Base-by-base conservation (phyloP, 2,797 vertebrate genomes). In the Euphonia xanthogaster region DNA sequence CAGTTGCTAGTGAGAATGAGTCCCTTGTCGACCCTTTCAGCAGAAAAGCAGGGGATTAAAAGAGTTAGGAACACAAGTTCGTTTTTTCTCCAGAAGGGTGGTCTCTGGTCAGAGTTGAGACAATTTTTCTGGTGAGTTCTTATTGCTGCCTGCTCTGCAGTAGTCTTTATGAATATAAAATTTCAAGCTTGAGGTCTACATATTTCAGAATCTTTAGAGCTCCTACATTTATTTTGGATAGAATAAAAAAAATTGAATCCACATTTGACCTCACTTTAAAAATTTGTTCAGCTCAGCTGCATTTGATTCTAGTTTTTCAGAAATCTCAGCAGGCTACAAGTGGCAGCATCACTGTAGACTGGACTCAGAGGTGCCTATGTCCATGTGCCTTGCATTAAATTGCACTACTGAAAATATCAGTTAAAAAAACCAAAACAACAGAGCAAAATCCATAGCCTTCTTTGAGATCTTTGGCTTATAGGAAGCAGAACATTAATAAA, bases 1-100 rank as follows among this genome's bases (percentile, higher is more conserved):
- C 50, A 80, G 68, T 1, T 88, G 58, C 86, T 53, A 14, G 28
- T 24, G 50, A 78, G 78, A 95, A 86, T 39, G 58, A 83, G 39
- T 86, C 65, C 57, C 65, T 51, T 66, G 39, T 27, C 3, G 0
- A 77, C 31, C 19, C 31, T 91, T 90, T 77, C 63, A 74, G 65
- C 47, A 91, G 63, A 91, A 93, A 83, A 86, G 35, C 40, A 91
- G 40, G 27, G 57, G 47, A 93, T 93, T 86, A 92, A 95, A 68
- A 4, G 23, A 80, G 23, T 71, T 42, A 77, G 44, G 81, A 86
- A 88, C 55, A 79, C n/a, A 35, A 74, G 44, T 45, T 28, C 47
- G 68, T 10, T 80, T 92, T 89, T 83, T 37, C 80, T 51, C 14
- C 23, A 40, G 62, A 96, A 83, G 47, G 61, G 92, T 81, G 75